Evolutionary conservation across 1,140 invertebrate genomes (phyloP).

Genomic region (Spodoptera frugiperda): DNA sequence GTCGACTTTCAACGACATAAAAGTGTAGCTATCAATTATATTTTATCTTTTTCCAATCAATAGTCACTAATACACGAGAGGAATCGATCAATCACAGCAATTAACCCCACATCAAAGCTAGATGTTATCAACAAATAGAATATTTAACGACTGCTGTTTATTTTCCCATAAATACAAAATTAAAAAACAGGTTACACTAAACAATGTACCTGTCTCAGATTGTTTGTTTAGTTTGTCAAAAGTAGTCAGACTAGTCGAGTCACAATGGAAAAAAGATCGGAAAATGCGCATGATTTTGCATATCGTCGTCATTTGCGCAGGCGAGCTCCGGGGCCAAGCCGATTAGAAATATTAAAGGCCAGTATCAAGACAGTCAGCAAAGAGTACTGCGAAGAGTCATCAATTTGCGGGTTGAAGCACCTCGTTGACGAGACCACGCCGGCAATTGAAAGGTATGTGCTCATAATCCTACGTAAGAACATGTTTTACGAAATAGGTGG

Average conservation of each 20-base stretch:
- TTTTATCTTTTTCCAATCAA: constrained; percentile 57
- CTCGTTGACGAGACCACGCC: constrained; percentile 71
- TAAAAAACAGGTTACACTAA: constrained; percentile 19
- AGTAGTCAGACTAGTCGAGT: not conserved
- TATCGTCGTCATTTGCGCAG: constrained; percentile 61
- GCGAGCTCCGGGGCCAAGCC: constrained; percentile 53
- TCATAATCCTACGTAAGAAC: not conserved
- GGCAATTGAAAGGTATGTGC: constrained; percentile 73
- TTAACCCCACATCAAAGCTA: constrained; percentile 68
- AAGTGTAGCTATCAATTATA: constrained; percentile 5
- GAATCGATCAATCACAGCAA: constrained; percentile 76
- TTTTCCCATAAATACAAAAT: constrained; percentile 12
- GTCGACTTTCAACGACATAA: not conserved
- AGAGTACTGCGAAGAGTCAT: constrained; percentile 79
- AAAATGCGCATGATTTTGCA: constrained; percentile 53
- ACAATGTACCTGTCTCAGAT: not conserved
- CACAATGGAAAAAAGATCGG: constrained; percentile 53
- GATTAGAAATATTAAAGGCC: constrained; percentile 63
- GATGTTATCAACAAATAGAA: constrained; percentile 80
- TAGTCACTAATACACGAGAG: constrained; percentile 54
- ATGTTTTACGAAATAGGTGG: not conserved
- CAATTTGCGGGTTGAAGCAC: constrained; percentile 80
- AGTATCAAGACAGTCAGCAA: constrained; percentile 71
- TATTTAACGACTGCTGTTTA: constrained; percentile 74
- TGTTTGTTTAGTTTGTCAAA: constrained; percentile 2